Base-by-base conservation (phyloP, 2,888 invertebrate species). In the Trimorus sp. region DNA sequence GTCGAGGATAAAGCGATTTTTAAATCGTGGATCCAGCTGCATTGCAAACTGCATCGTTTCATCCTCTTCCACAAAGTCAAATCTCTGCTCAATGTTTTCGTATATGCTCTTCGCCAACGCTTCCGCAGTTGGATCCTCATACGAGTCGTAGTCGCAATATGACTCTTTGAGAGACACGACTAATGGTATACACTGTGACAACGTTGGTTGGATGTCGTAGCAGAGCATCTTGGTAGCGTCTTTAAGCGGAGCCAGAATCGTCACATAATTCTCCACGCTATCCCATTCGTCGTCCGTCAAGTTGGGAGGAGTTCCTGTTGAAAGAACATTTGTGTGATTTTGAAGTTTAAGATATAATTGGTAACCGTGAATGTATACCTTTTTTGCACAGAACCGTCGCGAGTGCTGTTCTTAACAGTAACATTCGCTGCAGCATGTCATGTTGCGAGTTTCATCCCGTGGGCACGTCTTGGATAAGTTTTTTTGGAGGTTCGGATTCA, bases 381-480 rank as follows among this genome's bases (percentile, higher is more conserved):
- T n/a, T 56, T 16, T 2, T 7, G 26, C 26, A 16, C 36, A 56
- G 14, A 12, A 14, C 56, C 9, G 36, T 26, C 11, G 56, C 16
- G 11, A 56, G 8, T 26, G 56, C 26, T 26, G 14, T 36, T 56
- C 56, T 56, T 26, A 56, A 56, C 1, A 8, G 26, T 36, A 56
- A 16, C 7, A 56, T 9, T n/a, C 56, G 16, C 26, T 56, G 26
- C 1, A 56, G 56, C 56, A 56, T 56, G 36, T 56, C 16, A 36
- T 56, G 36, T 36, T 56, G 26, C 9, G 56, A 56, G n/a, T 56
- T 26, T 36, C 56, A 56, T 6, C 56, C 2, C 9, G 56, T 56
- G 8, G 26, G 56, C 11, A 56, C 56, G 26, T 56, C 56, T 26
- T 56, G 56, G n/a, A 56, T 56, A 12, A 56, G n/a, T 36, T 12